Evolutionary conservation across 2,797 vertebrate genomes (phyloP).

Genomic region (Setipinna tenuifilis): DNA sequence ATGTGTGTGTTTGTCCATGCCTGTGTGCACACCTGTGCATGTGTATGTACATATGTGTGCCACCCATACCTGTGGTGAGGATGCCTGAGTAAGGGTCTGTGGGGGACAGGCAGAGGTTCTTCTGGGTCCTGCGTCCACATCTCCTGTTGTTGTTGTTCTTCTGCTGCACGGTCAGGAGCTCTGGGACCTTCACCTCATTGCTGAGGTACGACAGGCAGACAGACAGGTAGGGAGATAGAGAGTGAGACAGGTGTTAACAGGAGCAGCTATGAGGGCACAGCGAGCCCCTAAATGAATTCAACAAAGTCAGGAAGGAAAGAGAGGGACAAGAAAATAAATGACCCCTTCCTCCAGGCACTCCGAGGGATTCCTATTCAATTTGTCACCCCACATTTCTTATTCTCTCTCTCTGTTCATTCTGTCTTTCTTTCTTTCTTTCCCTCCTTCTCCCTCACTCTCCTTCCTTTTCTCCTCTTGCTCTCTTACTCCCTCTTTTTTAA

Average conservation of each 20-base stretch:
- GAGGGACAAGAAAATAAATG: background rate
- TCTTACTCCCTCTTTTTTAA: background rate
- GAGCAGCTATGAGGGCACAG: background rate
- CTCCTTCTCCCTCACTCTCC: no score
- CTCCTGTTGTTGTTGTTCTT: conserved; percentile 74
- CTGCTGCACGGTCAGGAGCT: conserved; percentile 67
- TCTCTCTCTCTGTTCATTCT: background rate
- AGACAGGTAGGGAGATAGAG: conserved; percentile 8
- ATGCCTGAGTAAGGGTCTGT: conserved; percentile 78
- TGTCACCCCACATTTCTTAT: background rate
- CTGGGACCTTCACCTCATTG: conserved; percentile 69
- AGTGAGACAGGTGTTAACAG: conserved; percentile 16
- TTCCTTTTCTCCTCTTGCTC: background rate
- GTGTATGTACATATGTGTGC: background rate
- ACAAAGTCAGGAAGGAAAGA: background rate
- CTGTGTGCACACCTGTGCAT: no score
- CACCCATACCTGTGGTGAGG: conserved; percentile 53
- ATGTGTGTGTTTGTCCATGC: background rate
- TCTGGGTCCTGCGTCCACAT: conserved; percentile 82
- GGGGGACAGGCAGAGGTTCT: conserved; percentile 79
- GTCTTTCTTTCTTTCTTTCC: background rate
- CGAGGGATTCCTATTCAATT: background rate
- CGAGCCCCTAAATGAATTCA: background rate
- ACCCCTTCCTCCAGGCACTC: background rate
- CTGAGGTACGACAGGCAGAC: conserved; percentile 54